Base-by-base conservation (phyloP, 1,140 invertebrate species). In the Heliconius eleuchia region DNA sequence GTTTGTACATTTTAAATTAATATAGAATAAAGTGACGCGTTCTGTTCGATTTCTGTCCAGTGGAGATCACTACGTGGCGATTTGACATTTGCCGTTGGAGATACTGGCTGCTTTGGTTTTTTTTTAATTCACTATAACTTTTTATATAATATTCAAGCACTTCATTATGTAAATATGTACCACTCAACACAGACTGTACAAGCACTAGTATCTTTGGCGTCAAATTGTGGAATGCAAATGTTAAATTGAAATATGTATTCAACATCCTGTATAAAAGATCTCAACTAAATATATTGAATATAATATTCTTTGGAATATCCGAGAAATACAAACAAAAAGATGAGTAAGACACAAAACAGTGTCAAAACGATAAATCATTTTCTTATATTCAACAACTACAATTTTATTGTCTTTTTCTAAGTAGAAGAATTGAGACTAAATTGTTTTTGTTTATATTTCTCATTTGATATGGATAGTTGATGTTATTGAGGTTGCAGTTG, bases 1-100 rank as follows among this genome's bases (percentile, higher is more conserved):
- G 92, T 94, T 92, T 89, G 87, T 93, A 93, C 88, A 89, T 86
- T 91, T 89, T 89, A 88, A 86, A 87, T 88, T 87, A 87, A 87
- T 87, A 84, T 89, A 89, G 81, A 73, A 86, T 88, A 88, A 83
- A 82, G 52, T 82, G 83, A 90, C 79, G 87, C 89, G 88, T 91
- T 89, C 87, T 84, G 89, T 91, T 86, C 83, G 82, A 87, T 85
- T 81, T 88, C 85, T 79, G 84, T 88, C 85, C 78, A 76, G 85
- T 84, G 84, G 78, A 74, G 73, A 74, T 74, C 11, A 57, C 57
- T 57, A 72, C 71, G 30, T 19, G 37, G 37, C 34, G 30, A 27
- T 39, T 46, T 46, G 42, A 16, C 42, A 4, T 30, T 72, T 42
- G 71, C 34, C 37, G 71, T 23, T 0, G 16, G 71, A 3, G 71